Evolutionary conservation across 92 coral and sea anemone species (phyloP).

Genomic region (Porites evermanni): DNA sequence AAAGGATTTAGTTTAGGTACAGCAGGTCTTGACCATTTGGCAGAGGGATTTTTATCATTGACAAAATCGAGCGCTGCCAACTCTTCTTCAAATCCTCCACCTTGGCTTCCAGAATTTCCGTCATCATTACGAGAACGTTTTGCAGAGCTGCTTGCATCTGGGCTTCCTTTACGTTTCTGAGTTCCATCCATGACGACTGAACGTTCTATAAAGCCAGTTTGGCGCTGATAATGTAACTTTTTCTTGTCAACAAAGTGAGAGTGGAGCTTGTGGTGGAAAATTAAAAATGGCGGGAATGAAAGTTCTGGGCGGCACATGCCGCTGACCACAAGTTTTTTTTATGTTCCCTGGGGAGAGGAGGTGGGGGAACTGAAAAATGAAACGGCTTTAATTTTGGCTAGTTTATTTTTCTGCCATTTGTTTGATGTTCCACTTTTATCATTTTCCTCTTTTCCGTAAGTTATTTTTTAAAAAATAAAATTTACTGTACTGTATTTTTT

Average conservation of each 20-base stretch:
- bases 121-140: constrained; percentile 82
- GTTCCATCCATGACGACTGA: constrained; percentile 61
- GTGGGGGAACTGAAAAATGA: too few species aligned
- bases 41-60: constrained; percentile 40
- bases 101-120: constrained; percentile 54
- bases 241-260: neutral
- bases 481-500: too few species aligned
- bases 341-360: neutral
- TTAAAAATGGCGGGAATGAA: constrained; percentile 81
- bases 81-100: constrained; percentile 85
- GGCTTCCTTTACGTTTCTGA: constrained; percentile 80
- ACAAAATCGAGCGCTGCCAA: constrained; percentile 73
- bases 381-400: too few species aligned
- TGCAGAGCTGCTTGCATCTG: constrained; percentile 55
- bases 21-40: constrained; percentile 90
- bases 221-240: neutral
- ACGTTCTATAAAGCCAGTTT: neutral
- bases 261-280: neutral
- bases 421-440: neutral
- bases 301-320: constrained; percentile 21
- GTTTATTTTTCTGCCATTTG: neutral
- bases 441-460: too few species aligned
- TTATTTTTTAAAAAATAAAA: too few species aligned
- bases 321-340: constrained; percentile 35
- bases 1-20: constrained; percentile 72